phyloP scores from a whole-genome alignment of 2,888 invertebrate genomes.

The Caenorhabditis sulstoni region DNA sequence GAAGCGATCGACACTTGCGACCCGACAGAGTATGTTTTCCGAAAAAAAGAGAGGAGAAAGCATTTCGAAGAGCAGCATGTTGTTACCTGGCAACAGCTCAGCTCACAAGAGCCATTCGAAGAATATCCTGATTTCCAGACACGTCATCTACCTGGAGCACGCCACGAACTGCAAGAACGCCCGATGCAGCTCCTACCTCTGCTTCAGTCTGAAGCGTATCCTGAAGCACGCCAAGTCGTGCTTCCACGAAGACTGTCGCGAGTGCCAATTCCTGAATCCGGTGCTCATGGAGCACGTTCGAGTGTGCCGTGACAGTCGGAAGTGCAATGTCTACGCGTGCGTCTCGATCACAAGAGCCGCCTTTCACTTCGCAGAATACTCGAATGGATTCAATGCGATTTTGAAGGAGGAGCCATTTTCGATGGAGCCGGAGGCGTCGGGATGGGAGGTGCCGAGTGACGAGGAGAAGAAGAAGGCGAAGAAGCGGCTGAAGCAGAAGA shows the following conservation, averaged over 20 bases:
- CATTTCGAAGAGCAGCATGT: too few species aligned
- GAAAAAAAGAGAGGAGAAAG: too few species aligned
- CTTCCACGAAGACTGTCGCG: conserved; percentile 11
- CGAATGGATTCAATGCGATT: background rate
- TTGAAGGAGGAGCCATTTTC: too few species aligned
- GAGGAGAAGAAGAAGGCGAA: too few species aligned
- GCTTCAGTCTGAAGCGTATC: conserved; percentile 25
- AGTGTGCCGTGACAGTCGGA: background rate
- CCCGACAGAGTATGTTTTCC: too few species aligned
- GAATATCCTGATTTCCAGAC: background rate
- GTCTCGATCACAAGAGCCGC: conserved; percentile 4
- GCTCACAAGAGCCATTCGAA: too few species aligned
- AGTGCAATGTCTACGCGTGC: conserved; percentile 16
- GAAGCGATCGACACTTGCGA: too few species aligned
- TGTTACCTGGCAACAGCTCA: too few species aligned
- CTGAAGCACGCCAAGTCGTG: conserved; percentile 9
- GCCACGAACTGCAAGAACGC: background rate
- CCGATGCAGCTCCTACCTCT: conserved; percentile 14
- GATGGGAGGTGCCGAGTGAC: too few species aligned
- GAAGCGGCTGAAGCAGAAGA: too few species aligned
- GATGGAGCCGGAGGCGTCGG: too few species aligned
- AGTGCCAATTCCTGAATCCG: conserved; percentile 13
- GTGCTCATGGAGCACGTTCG: conserved; percentile 19
- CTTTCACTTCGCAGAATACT: background rate
- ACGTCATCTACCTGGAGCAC: conserved; percentile 8